A percentile compares a stretch with the other conserved stretches of the same genome.
Evolutionary conservation across 1,140 invertebrate species (phyloP).

Genomic region (Colletes gigas): DNA sequence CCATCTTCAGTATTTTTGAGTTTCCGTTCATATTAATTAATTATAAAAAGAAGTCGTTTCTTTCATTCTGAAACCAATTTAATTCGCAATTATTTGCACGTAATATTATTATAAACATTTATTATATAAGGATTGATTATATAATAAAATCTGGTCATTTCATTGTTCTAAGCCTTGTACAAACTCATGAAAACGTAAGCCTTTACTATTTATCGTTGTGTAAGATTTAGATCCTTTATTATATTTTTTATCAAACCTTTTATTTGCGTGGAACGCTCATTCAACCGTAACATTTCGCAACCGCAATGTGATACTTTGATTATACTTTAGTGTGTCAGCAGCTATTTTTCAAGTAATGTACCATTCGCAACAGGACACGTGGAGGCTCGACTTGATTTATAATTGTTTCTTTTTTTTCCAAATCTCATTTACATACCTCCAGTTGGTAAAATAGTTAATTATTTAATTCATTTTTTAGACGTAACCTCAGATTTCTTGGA

Average conservation of each 20-base stretch:
- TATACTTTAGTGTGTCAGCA: background rate
- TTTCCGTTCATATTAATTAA: too few species aligned
- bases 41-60: too few species aligned
- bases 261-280: background rate
- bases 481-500: background rate
- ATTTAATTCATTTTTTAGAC: background rate
- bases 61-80: too few species aligned
- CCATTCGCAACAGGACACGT: background rate
- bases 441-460: background rate
- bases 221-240: background rate
- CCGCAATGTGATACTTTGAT: background rate
- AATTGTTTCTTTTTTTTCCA: constrained; percentile 4
- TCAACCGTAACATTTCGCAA: constrained; percentile 21
- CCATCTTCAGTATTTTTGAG: too few species aligned
- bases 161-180: background rate
- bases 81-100: too few species aligned
- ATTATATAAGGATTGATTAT: too few species aligned
- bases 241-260: background rate
- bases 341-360: background rate
- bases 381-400: constrained; percentile 21
- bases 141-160: background rate
- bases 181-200: background rate
- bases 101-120: too few species aligned
- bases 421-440: background rate
- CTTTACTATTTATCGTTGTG: background rate